Evolutionary conservation across 2,888 invertebrate species (phyloP), one percentile per base, ranked within the genome.

Genomic region (Drosophila peninsularis): DNA sequence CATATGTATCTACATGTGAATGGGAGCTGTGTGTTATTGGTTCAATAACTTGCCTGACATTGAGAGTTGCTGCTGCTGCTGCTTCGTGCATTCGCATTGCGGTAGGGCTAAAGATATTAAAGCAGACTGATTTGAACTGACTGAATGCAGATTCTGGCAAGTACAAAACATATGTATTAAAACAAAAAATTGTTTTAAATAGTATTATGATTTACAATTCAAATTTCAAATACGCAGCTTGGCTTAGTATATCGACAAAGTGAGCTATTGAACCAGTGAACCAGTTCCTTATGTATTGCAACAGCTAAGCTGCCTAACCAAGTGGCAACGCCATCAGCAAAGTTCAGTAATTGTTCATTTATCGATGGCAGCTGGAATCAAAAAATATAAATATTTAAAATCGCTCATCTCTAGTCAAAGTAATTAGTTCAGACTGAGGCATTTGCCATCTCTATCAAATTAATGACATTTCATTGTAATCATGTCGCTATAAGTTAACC

Each of bases 41-140:
- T 89, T 89, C 87, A 89, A 83, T 78, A 83, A 85, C 88, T 76
- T 76, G 79, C 80, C 82, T 89, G 89, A 85, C 88, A 89, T 90
- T 89, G 90, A 88, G 85, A 75, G 14, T 11, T 36, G 50, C 36
- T 10, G 50, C 24, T 24, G 36, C 50, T 32, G 34, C 36, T 50
- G 21, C 34, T 14, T 27, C 47, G 45, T 41, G 47, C 50, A 52
- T 56, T 65, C 27, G 69, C 63, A 65, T 82, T 85, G 85, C 60
- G 80, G 78, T 85, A 78, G 83, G 83, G 62, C 76, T 42, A 62
- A 62, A 47, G 61, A 21, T 19, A 24, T 13, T 42, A 21, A 21
- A 42, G 3, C 13, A 19, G 13, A 19, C 49, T 62, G n/a, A 34
- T 36, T 54, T 5, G n/a, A n/a, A n/a, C n/a, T n/a, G n/a, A n/a